A percentile compares a stretch with the other conserved stretches of the same genome.
Conservation (phyloP, 1,140 invertebrate species). For the Neodiprion virginianus region DNA sequence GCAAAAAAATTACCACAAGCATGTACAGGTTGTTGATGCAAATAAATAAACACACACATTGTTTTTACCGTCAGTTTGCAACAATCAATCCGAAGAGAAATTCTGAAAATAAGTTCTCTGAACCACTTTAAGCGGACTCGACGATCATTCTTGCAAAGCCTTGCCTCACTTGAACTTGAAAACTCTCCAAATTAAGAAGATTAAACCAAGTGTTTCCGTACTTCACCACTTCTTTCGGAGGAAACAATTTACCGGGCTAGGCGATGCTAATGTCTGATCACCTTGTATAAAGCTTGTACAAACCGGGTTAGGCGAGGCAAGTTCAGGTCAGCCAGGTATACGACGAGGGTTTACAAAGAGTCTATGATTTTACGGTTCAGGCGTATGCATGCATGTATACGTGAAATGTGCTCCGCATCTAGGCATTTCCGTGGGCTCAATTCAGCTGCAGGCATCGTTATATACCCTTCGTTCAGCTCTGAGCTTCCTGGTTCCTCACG, state of each 20-base stretch:
- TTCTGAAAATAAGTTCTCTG: background rate
- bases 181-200: background rate
- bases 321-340: background rate
- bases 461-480: background rate
- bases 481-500: background rate
- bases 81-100: background rate
- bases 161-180: background rate
- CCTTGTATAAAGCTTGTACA: conserved; percentile 3
- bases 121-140: background rate
- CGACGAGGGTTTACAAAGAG: conserved; percentile 3
- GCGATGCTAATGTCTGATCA: conserved; percentile 4
- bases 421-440: background rate
- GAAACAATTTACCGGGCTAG: background rate
- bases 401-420: background rate
- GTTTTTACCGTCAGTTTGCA: background rate
- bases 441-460: conserved; percentile 3
- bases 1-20: too few relatives aligned
- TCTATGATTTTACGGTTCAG: conserved; percentile 2
- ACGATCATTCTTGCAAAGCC: background rate
- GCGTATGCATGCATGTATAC: conserved; percentile 7
- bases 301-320: background rate
- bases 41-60: too few relatives aligned
- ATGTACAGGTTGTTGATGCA: too few relatives aligned
- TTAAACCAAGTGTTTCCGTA: background rate
- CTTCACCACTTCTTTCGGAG: background rate